These are phyloP conservation scores for Columba guinea DNA, from an alignment of 2,797 vertebrate genomes.

Conservation along the genomic window DNA sequence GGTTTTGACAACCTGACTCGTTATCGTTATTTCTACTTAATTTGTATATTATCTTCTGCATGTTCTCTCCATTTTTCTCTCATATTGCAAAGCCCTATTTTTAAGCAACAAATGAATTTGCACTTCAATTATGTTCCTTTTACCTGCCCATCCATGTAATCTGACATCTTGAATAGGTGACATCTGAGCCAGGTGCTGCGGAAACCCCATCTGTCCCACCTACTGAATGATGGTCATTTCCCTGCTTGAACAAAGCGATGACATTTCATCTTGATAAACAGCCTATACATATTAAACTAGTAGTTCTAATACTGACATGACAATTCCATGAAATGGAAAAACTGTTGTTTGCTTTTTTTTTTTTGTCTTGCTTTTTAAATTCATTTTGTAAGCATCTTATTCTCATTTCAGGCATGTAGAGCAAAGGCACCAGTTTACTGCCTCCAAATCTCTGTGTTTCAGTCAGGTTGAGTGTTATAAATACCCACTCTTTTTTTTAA, in stretches of 20 bases:
- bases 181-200: not conserved
- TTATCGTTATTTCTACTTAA: not conserved
- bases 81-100: not conserved
- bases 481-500: not conserved
- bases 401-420: not conserved
- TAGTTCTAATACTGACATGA: not conserved
- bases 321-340: not conserved
- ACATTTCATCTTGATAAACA: not conserved
- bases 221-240: not conserved
- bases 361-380: not conserved
- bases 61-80: not conserved
- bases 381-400: not conserved
- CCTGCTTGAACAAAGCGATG: not conserved
- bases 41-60: constrained; percentile 7
- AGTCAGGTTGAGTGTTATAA: not conserved
- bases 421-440: not conserved
- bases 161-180: not conserved
- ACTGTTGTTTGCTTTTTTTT: fast-evolving
- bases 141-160: not conserved
- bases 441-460: not conserved
- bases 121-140: not conserved
- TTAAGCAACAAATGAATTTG: not conserved
- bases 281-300: not conserved
- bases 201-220: not conserved
- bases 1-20: not conserved